Base-by-base conservation (phyloP, 2,888 invertebrate genomes). In the Leucoma salicis region DNA sequence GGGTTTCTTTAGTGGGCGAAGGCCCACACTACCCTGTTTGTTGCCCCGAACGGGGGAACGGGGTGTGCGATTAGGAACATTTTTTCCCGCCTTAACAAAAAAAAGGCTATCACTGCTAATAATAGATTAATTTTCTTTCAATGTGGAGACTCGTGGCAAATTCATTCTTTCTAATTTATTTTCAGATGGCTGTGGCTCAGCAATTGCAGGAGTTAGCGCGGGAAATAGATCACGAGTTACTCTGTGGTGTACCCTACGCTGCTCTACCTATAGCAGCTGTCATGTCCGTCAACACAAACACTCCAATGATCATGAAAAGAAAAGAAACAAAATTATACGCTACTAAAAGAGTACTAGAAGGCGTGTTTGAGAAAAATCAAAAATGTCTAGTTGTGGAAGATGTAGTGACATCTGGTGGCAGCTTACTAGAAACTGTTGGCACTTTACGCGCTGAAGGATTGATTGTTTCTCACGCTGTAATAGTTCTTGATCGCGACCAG, bases 191-290 rank as follows among this genome's bases (percentile, higher is more conserved):
- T 18, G 75, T 87, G 35, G 71, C 82, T 1, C 53, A 69, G 39
- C 79, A 82, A 39, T 61, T 88, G 14, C 71, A 81, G 43, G 63
- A 62, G 5, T 46, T 87, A 15, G 75, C 86, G 1, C 58, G 62
- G 0, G 72, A 71, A 49, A 76, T 83, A 49, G 46, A 69, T 29
- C 90, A 92, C 56, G 92, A 95, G 53, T 91, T 95, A 40, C 86
- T 99, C n/a, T 99, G 99, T 78, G 99, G 98, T 10, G 98, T 99
- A 0, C 99, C 99, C 0, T 99, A 99, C 72, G 98, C 99, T 6
- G 99, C 99, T 1, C 85, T 99, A 10, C 98, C 99, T 0, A 92
- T 99, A 42, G 97, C 99, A 0, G 95, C 98, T 0, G 92, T 97
- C 42, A 93, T 97, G 60, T 95, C 96, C 0, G 88, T 93, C 35